Evolutionary conservation across 2,797 vertebrate species (phyloP).

Genomic region (Bovichtus diacanthus): DNA sequence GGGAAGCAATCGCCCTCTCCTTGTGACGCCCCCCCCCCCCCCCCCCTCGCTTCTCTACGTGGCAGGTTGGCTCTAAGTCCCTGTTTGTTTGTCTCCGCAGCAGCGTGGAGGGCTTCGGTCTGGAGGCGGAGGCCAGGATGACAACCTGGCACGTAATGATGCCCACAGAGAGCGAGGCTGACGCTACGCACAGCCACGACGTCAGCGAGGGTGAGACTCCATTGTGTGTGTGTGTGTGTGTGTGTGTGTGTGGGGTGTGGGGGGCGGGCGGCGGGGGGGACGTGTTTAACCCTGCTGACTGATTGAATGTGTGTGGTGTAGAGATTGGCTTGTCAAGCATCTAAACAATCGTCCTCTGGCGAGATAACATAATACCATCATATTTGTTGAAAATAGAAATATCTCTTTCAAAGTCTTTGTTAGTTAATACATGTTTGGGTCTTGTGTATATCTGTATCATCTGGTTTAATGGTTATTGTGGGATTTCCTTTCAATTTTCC

Average conservation of each 20-base stretch:
- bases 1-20: neutral
- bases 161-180: conserved; percentile 91
- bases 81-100: conserved; percentile 77
- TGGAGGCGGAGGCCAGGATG: conserved; percentile 99
- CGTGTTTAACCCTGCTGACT: neutral
- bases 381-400: neutral
- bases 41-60: neutral
- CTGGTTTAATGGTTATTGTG: too few species aligned
- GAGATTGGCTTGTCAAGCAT: neutral
- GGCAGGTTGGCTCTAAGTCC: neutral
- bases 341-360: neutral
- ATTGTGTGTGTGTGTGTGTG: neutral
- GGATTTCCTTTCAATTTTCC: neutral
- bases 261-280: neutral
- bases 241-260: neutral
- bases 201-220: conserved; percentile 94
- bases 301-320: neutral
- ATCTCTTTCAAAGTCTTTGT: neutral
- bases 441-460: neutral
- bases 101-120: conserved; percentile 95
- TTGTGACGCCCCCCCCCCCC: neutral
- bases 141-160: conserved; percentile 99
- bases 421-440: neutral
- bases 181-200: conserved; percentile 92
- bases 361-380: neutral